These are phyloP conservation scores for Polia nebulosa DNA, from an alignment of 2,888 invertebrate genomes.

Conservation along the genomic window DNA sequence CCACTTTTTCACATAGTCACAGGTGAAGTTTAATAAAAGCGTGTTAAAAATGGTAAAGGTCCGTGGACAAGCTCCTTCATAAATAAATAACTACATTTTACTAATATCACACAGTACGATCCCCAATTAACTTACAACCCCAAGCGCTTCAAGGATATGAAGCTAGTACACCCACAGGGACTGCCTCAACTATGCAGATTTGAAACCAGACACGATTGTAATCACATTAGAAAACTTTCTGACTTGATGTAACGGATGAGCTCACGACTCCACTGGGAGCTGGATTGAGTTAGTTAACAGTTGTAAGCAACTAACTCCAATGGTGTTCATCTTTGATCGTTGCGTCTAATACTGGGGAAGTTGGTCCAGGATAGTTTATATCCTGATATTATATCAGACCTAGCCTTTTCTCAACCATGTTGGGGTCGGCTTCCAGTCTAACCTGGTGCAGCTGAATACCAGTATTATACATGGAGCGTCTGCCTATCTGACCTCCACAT, in stretches of 20 bases:
- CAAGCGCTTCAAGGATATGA: neutral
- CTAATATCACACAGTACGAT: neutral
- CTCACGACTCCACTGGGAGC: conserved; percentile 39
- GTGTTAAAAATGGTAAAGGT: too few relatives aligned
- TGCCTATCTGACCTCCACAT: too few relatives aligned
- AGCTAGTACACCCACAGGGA: conserved; percentile 26
- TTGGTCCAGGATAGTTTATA: conserved; percentile 3
- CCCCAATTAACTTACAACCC: neutral
- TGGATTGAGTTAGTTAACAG: conserved; percentile 30
- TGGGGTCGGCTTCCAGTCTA: too few relatives aligned
- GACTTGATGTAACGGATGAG: conserved; percentile 20
- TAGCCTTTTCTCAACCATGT: too few relatives aligned
- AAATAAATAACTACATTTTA: neutral
- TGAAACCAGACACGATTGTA: conserved; percentile 28
- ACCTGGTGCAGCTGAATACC: too few relatives aligned
- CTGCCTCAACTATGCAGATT: conserved; percentile 21
- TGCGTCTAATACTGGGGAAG: conserved; percentile 14
- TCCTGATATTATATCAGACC: neutral
- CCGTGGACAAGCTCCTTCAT: neutral
- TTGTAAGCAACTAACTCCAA: conserved; percentile 4
- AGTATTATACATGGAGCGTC: too few relatives aligned
- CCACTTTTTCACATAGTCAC: too few relatives aligned
- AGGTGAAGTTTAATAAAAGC: too few relatives aligned
- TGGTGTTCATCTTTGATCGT: conserved; percentile 34
- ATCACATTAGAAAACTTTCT: conserved; percentile 39